Percentiles rank a stretch among this genome's conserved stretches.
Conservation (phyloP, 1,140 invertebrate species). For the Zaprionus nigranus region DNA sequence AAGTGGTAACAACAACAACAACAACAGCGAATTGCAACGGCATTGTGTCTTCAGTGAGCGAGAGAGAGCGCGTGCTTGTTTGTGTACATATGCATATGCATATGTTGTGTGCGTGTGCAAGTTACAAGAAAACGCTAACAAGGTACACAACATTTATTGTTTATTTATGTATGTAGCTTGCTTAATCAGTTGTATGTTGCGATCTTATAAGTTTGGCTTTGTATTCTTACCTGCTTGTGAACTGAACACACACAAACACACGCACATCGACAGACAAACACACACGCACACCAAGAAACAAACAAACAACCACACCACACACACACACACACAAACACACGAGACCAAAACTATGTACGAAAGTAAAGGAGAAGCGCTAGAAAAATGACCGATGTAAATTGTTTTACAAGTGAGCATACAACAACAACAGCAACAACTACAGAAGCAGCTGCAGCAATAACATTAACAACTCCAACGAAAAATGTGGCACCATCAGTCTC, state of each 20-base stretch:
- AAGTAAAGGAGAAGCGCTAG: constrained; percentile 52
- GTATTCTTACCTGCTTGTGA: constrained; percentile 58
- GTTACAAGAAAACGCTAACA: constrained; percentile 53
- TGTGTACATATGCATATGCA: constrained; percentile 23
- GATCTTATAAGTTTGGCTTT: constrained; percentile 75
- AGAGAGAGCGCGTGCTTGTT: constrained; percentile 32
- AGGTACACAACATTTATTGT: constrained; percentile 63
- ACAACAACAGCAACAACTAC: constrained; percentile 40
- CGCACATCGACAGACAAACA: constrained; percentile 31
- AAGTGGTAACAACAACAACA: constrained; percentile 5
- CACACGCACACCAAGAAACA: constrained; percentile 33
- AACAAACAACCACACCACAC: constrained; percentile 37
- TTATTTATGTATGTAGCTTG: constrained; percentile 48
- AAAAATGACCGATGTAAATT: constrained; percentile 82
- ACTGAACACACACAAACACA: constrained; percentile 25
- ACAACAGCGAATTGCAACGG: neutral
- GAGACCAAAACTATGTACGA: constrained; percentile 59
- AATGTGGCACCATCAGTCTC: constrained; percentile 47
- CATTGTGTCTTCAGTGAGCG: constrained; percentile 6
- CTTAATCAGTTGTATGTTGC: constrained; percentile 60
- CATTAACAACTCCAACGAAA: constrained; percentile 57
- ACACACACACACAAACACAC: constrained; percentile 41
- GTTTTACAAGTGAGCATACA: constrained; percentile 76
- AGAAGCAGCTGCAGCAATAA: constrained; percentile 13
- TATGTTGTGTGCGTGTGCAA: constrained; percentile 60